Conservation (phyloP, 2,113 vertebrate species). For the Passer domesticus region DNA sequence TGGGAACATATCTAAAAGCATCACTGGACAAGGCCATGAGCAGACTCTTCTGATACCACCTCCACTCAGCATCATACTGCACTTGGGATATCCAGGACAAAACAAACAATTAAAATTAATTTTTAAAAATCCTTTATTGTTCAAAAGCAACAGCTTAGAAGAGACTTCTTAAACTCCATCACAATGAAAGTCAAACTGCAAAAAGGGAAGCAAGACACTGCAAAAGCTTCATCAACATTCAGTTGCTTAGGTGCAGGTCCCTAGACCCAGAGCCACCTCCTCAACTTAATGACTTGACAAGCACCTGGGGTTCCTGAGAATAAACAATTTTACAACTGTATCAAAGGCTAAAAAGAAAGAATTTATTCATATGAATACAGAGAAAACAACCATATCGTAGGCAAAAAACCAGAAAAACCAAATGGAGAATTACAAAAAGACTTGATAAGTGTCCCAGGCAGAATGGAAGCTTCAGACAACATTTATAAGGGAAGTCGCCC, state of each 20-base stretch:
- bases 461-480: not conserved
- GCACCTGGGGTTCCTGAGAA: accelerated
- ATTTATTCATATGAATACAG: accelerated
- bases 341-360: accelerated
- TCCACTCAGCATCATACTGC: not conserved
- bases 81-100: not conserved
- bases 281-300: accelerated
- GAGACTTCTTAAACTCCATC: accelerated
- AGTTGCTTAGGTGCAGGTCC: accelerated
- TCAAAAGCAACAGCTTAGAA: not conserved
- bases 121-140: not conserved
- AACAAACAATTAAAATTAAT: accelerated
- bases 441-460: accelerated
- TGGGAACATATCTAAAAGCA: not conserved
- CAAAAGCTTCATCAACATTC: accelerated
- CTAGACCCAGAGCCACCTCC: accelerated
- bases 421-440: accelerated
- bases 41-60: not conserved
- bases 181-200: accelerated
- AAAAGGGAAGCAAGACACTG: not conserved
- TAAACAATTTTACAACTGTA: accelerated
- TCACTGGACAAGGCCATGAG: not conserved
- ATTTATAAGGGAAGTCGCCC: not conserved
- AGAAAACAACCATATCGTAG: accelerated
- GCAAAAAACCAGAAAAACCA: accelerated